These are phyloP conservation scores for Drosophila neutralis DNA, from an alignment of 2,888 invertebrate genomes.

Conservation along the genomic window DNA sequence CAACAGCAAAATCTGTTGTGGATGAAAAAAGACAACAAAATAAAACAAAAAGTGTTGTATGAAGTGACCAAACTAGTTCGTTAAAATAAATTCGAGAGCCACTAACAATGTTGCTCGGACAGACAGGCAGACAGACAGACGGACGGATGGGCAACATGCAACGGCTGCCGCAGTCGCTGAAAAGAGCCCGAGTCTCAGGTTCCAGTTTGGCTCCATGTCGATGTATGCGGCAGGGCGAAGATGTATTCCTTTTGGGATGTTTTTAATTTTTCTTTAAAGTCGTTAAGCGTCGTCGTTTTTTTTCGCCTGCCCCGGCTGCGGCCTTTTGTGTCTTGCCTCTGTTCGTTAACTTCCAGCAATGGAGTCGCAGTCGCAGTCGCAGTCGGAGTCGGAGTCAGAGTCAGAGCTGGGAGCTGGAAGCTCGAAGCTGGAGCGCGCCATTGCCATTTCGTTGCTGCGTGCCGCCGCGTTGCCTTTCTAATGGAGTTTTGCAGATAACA, in stretches of 20 bases:
- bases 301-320: conserved; percentile 47
- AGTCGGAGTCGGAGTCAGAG: not conserved
- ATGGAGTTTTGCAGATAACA: conserved; percentile 80
- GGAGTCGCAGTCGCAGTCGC: conserved; percentile 12
- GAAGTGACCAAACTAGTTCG: conserved; percentile 83
- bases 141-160: conserved; percentile 66
- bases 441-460: conserved; percentile 76
- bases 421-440: conserved; percentile 51
- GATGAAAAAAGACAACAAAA: conserved; percentile 5
- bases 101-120: conserved; percentile 74
- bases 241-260: conserved; percentile 82
- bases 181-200: conserved; percentile 35
- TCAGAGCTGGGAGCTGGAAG: conserved; percentile 15
- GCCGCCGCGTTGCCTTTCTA: conserved; percentile 73
- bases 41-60: conserved; percentile 72
- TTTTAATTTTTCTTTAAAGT: conserved; percentile 82
- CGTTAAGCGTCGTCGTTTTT: conserved; percentile 77
- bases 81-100: conserved; percentile 82
- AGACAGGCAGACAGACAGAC: conserved; percentile 16
- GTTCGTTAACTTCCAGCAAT: conserved; percentile 60
- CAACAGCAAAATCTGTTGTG: conserved; percentile 29
- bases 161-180: conserved; percentile 47
- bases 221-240: conserved; percentile 77
- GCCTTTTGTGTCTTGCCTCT: conserved; percentile 53
- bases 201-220: conserved; percentile 50